Evolutionary conservation across 2,113 vertebrate genomes (phyloP), one percentile per base, ranked within the genome.

Genomic region (Sebastes schlegelii): DNA sequence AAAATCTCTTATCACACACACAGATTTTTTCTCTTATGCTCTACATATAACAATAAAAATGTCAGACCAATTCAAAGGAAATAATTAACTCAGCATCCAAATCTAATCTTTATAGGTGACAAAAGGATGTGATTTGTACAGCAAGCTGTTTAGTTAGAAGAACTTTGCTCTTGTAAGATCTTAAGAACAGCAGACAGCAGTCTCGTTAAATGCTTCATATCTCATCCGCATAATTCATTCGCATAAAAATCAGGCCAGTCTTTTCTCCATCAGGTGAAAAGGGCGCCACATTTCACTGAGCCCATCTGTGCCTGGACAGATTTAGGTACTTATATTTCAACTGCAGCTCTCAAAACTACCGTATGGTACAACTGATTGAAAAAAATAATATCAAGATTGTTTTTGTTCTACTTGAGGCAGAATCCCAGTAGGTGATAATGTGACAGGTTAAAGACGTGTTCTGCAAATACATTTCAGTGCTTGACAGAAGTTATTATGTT

Each of bases 291-390:
- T 67, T 40, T 85, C 51, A 64, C 57, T 62, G 21, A 67, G 48
- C 67, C 77, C 77, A 70, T 65, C 70, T 69, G 57, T 51, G 34
- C 9, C 58, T 57, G n/a, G 17, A 64, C 63, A 64, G 34, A 78
- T 79, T 58, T 23, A 43, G 19, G 5, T 48, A 11, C n/a, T 62
- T 45, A 26, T 49, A 68, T 55, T 17, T 9, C 13, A 9, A 63
- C 9, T 40, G 62, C 61, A 55, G 55, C 55, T 49, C 23, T 34
- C 34, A 34, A 34, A 26, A 34, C 34, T 34, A 34, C 34, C 34
- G 34, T 62, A n/a, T 0, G 8, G 7, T 8, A n/a, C 12, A 1
- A 66, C 10, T 12, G 1, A 16, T 4, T 17, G 7, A 16, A 49
- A 42, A 42, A 16, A 62, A 51, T 2, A 8, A 8, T 3, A 10